Conservation (phyloP, 1,140 invertebrate species). For the Cotesia glomerata region DNA sequence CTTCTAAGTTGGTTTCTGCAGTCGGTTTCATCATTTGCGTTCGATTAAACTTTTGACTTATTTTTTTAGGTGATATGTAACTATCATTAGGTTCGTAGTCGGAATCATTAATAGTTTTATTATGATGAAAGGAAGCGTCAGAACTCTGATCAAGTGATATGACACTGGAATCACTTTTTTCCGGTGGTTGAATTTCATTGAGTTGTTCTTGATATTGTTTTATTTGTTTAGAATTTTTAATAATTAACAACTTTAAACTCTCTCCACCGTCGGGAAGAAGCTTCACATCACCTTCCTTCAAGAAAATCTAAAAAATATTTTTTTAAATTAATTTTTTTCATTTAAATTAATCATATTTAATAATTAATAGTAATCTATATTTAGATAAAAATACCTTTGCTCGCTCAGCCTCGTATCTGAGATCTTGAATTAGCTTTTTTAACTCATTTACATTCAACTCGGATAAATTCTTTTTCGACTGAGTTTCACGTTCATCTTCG, state of each 20-base stretch:
- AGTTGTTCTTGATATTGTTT: neutral
- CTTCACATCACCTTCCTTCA: neutral
- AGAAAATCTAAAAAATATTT: neutral
- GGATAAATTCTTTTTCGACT: too few species aligned
- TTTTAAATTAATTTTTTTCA: neutral
- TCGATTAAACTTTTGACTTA: neutral
- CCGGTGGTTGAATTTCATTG: neutral
- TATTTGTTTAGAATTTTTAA: neutral
- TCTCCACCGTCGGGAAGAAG: conserved; percentile 5
- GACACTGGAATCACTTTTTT: too few species aligned
- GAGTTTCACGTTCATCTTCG: too few species aligned
- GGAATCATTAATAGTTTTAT: neutral
- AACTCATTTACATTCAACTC: too few species aligned
- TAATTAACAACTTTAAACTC: neutral
- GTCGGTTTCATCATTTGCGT: neutral
- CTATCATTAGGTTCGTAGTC: neutral
- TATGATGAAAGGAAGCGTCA: neutral
- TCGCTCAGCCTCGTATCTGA: too few species aligned
- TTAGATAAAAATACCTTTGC: too few species aligned
- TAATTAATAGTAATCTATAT: neutral
- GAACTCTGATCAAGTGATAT: too few species aligned
- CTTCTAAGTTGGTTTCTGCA: neutral
- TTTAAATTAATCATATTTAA: neutral
- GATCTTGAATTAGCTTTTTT: too few species aligned
- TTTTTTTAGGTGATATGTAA: neutral